Percentiles rank a stretch among this genome's conserved stretches.
Evolutionary conservation across 2,113 vertebrate genomes (phyloP).

Genomic region (Nothoprocta pentlandii): DNA sequence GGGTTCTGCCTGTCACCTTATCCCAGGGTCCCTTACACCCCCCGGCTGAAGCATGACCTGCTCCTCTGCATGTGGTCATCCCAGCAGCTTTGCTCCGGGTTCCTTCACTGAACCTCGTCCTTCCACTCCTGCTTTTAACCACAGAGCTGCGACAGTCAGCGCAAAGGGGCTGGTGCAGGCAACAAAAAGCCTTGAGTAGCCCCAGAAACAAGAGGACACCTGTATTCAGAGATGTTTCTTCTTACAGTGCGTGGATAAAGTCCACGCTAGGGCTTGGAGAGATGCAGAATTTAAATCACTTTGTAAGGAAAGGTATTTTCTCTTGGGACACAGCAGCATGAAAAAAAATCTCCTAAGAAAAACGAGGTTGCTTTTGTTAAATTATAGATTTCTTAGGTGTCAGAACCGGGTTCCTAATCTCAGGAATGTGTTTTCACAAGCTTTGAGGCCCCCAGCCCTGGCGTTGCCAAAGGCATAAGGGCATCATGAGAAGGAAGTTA

Average conservation of each 20-base stretch:
- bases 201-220: neutral
- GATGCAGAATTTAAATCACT: neutral
- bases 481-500: neutral
- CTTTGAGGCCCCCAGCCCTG: neutral
- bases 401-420: neutral
- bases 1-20: neutral
- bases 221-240: neutral
- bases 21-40: neutral
- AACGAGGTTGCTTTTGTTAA: neutral
- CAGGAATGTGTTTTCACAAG: neutral
- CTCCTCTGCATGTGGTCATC: neutral
- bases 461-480: neutral
- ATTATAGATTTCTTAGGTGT: neutral
- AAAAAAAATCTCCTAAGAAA: neutral
- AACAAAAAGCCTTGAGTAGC: neutral
- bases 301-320: neutral
- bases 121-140: neutral
- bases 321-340: neutral
- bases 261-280: neutral
- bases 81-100: neutral
- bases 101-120: neutral
- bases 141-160: neutral
- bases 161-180: neutral
- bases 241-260: neutral
- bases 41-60: neutral